Base-by-base conservation (phyloP, 2,113 vertebrate species). In the Reinhardtius hippoglossoides region DNA sequence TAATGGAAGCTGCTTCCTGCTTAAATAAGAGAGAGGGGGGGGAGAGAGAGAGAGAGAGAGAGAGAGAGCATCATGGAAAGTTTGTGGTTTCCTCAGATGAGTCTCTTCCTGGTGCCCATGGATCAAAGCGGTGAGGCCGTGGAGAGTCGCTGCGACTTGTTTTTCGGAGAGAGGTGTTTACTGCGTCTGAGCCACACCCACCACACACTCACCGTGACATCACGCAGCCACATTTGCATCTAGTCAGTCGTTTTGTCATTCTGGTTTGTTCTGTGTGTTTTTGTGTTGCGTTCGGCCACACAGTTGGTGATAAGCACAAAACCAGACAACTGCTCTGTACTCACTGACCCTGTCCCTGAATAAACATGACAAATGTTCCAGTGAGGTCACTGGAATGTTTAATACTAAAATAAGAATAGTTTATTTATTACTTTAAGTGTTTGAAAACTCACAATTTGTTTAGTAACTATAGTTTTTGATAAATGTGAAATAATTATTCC, bases 51-150 rank as follows among this genome's bases (percentile, higher is more conserved):
- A 64, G 67, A 40, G 78, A 20, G 71, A 20, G 67, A 44, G 70
- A 13, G 67, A 46, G 71, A 13, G 37, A 64, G 76, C 73, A 88
- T 90, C 86, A 92, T 92, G 92, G 92, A 92, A 88, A 92, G 81
- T 89, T 81, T 88, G 88, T 87, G 87, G 82, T 91, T 91, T 88
- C 67, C 56, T 67, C 73, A 82, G 42, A 88, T 80, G 85, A 91
- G 68, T 71, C 75, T 92, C 84, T 91, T 90, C 83, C 88, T 89
- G 91, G 71, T 90, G 82, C 78, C 70, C 15, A 20, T 67, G 71
- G 78, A 82, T 86, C 74, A 83, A 84, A 87, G 85, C 61, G 75
- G 71, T 70, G 54, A 67, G 80, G 86, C 88, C 60, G 69, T 46
- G 72, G 55, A 82, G 72, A 74, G 27, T 71, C 75, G 80, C 66